Conservation (phyloP, 92 coral and sea anemone genomes). For the Hydrozoanthus gracilis region DNA sequence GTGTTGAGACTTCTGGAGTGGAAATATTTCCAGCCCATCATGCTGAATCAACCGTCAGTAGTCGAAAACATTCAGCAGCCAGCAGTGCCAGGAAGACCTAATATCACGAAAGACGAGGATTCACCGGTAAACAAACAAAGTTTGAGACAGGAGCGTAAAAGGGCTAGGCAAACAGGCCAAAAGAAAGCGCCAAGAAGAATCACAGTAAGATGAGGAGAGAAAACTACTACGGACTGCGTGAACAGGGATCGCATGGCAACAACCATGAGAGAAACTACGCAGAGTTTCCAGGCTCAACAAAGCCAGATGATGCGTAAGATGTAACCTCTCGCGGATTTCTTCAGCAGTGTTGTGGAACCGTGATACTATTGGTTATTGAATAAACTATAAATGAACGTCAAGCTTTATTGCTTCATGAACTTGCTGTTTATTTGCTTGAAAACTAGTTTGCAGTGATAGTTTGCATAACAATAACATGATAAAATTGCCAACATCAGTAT, state of each 20-base stretch:
- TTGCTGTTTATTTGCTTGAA: constrained; percentile 9
- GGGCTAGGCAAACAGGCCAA: constrained; percentile 9
- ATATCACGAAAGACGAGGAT: constrained; percentile 13
- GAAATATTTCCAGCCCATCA: constrained; percentile 16
- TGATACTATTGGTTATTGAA: constrained; percentile 10
- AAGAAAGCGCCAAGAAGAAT: constrained; percentile 13
- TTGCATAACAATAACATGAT: constrained; percentile 11
- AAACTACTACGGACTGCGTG: constrained; percentile 15
- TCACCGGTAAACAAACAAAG: constrained; percentile 10
- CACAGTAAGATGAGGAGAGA: constrained; percentile 8
- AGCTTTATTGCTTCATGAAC: constrained; percentile 17
- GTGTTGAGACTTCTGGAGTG: too few relatives aligned
- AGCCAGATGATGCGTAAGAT: constrained; percentile 12
- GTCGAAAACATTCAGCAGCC: constrained; percentile 11
- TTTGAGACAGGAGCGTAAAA: constrained; percentile 6
- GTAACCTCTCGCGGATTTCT: constrained; percentile 6
- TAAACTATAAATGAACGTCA: constrained; percentile 9
- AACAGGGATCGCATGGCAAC: neutral
- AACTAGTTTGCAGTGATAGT: constrained; percentile 11
- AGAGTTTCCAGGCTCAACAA: constrained; percentile 4
- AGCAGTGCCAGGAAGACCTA: constrained; percentile 20
- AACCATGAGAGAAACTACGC: constrained; percentile 17
- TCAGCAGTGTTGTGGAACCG: constrained; percentile 7
- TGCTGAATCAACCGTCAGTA: constrained; percentile 13
- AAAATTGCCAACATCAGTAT: constrained; percentile 12